These are phyloP conservation scores for Natrix natrix DNA, from an alignment of 2,797 vertebrate species.

Conservation along the genomic window DNA sequence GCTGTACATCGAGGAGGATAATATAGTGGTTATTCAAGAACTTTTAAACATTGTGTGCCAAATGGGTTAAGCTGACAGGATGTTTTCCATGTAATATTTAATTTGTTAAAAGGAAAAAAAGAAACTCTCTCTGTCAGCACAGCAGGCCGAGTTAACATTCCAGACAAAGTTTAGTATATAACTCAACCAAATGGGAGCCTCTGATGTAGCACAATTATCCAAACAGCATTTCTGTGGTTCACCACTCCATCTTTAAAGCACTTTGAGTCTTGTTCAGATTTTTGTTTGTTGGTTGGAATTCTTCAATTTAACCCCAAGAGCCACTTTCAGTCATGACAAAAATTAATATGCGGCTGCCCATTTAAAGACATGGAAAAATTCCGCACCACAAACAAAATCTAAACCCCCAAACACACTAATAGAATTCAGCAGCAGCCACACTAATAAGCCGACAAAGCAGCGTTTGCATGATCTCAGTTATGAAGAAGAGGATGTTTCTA, in stretches of 20 bases:
- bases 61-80: slow-evolving; percentile 5
- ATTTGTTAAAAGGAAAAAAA: not conserved
- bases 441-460: not conserved
- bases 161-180: not conserved
- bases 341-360: not conserved
- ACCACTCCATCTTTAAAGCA: not conserved
- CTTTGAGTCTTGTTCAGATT: not conserved
- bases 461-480: not conserved
- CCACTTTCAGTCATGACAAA: not conserved
- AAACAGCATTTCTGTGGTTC: slow-evolving; percentile 12
- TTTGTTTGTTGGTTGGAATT: not conserved
- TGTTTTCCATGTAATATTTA: not conserved
- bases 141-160: not conserved
- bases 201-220: not conserved
- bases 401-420: not conserved
- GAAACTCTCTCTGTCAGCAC: not conserved
- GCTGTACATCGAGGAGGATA: not conserved
- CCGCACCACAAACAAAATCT: not conserved
- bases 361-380: not conserved
- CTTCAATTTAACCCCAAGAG: not conserved
- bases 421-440: not conserved
- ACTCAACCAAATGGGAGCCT: not conserved
- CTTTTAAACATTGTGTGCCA: slow-evolving; percentile 8
- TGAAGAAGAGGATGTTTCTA: not conserved
- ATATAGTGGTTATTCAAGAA: slow-evolving; percentile 5